Percentiles rank a stretch among this genome's conserved stretches.
phyloP scores from a whole-genome alignment of 2,888 invertebrate genomes.

The Rhamnusium bicolor region DNA sequence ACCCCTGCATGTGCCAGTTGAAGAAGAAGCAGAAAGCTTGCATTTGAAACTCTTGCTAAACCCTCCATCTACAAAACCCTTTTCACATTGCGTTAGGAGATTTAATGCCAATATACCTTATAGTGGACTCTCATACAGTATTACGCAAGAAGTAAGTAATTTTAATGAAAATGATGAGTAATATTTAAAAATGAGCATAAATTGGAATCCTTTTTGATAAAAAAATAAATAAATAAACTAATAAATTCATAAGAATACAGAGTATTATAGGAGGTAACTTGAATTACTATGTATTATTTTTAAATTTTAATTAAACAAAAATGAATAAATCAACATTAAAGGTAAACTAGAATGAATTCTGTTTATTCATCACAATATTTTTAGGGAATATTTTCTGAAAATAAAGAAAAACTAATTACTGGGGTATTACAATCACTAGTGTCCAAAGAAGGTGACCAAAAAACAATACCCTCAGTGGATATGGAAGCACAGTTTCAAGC shows the following conservation, averaged over 20 bases:
- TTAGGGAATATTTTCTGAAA: slow-evolving; percentile 96
- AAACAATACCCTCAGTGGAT: slow-evolving; percentile 78
- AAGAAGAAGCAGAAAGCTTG: slow-evolving; percentile 96
- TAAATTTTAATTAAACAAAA: too few species aligned
- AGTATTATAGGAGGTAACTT: too few species aligned
- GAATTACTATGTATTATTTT: too few species aligned
- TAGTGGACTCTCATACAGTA: slow-evolving; percentile 96
- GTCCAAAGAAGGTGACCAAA: slow-evolving; percentile 79
- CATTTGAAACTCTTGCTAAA: slow-evolving; percentile 86
- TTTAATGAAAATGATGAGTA: neutral
- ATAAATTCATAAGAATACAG: too few species aligned
- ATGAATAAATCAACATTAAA: too few species aligned
- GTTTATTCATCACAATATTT: too few species aligned
- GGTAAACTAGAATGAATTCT: too few species aligned
- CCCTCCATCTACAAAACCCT: slow-evolving; percentile 77
- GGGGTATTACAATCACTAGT: slow-evolving; percentile 91
- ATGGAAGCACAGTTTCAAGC: slow-evolving; percentile 97
- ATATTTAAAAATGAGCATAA: neutral
- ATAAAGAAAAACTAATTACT: slow-evolving; percentile 97
- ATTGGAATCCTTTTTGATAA: neutral
- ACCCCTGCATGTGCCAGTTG: slow-evolving; percentile 91
- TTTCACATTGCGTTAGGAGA: slow-evolving; percentile 89
- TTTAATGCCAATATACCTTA: slow-evolving; percentile 99
- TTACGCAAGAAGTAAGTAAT: slow-evolving; percentile 92
- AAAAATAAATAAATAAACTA: too few species aligned